A percentile compares a stretch with the other conserved stretches of the same genome.
Conservation (phyloP, 2,113 vertebrate species). For the Cercocebus atys region DNA sequence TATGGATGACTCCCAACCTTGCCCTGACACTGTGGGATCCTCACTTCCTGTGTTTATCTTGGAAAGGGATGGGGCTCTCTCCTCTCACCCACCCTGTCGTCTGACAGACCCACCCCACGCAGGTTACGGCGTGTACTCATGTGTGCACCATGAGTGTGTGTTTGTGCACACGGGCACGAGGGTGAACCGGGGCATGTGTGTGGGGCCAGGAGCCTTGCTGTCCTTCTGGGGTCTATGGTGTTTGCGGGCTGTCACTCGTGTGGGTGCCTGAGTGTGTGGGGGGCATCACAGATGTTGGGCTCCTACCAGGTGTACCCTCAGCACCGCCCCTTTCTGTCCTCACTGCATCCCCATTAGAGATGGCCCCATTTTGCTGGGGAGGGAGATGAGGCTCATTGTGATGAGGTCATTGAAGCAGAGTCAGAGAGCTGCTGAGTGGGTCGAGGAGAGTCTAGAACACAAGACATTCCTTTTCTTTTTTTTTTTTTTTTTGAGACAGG, state of each 20-base stretch:
- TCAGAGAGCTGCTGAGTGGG: rapidly evolving
- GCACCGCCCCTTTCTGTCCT: neutral
- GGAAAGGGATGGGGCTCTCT: conserved; percentile 33
- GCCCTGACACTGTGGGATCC: conserved; percentile 53
- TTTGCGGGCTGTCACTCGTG: neutral
- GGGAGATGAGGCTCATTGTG: neutral
- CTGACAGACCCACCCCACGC: neutral
- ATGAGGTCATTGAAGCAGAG: rapidly evolving
- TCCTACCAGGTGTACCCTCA: no score
- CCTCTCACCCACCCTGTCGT: conserved; percentile 41
- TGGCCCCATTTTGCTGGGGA: neutral
- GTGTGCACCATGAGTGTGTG: neutral
- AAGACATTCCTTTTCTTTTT: no score
- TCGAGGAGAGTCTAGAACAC: neutral
- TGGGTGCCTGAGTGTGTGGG: neutral
- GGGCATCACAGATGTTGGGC: rapidly evolving
- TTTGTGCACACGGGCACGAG: rapidly evolving
- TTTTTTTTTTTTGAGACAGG: no score
- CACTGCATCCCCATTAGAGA: rapidly evolving
- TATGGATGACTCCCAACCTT: conserved; percentile 65
- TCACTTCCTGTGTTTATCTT: conserved; percentile 76
- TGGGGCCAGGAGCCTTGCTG: neutral
- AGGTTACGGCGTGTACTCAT: neutral
- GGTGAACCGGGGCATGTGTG: rapidly evolving
- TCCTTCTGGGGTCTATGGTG: rapidly evolving